Base-by-base conservation (phyloP, 2,797 vertebrate species). In the Parauchenoglanis ngamensis region DNA sequence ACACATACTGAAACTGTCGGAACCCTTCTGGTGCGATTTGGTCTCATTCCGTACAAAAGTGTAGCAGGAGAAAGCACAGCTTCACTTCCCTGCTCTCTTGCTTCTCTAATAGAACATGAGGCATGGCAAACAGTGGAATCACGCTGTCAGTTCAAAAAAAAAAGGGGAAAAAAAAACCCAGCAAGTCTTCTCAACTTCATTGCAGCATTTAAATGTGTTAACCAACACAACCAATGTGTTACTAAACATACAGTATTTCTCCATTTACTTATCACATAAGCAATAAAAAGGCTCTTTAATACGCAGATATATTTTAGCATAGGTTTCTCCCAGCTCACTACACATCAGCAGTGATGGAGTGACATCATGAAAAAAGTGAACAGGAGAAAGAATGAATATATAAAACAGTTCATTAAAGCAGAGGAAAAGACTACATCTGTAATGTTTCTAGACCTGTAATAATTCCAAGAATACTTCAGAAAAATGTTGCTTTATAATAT, bases 191-290 rank as follows among this genome's bases (percentile, higher is more conserved):
- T 63, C 54, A 25, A 72, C 40, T 82, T 86, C 67, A 49, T 59
- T 23, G 21, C 79, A n/a, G 44, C 40, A 54, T 63, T 44, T n/a
- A 31, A 63, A 0, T 19, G 68, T 76, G 68, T 67, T 83, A 83
- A 83, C 8, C 12, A 65, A 63, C 56, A 87, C 12, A 75, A 17
- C 23, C 44, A 75, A 52, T n/a, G 57, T 83, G 57, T 87, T n/a
- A 54, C 52, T 40, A 40, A 81, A 52, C 40, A 67, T 3, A 40
- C 35, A 40, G 35, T 40, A 80, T 52, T 83, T 52, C n/a, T 35
- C n/a, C 23, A 44, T 86, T 82, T 49, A 73, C 15, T 25, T 70
- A 23, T 8, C 31, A 61, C 4, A 40, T 28, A 21, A 19, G 46
- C 49, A n/a, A 8, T 12, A 82, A 28, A n/a, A 46, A 82, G 25